Evolutionary conservation across 2,797 vertebrate genomes (phyloP), one percentile per base, ranked within the genome.

Genomic region (Phrynocephalus forsythii): DNA sequence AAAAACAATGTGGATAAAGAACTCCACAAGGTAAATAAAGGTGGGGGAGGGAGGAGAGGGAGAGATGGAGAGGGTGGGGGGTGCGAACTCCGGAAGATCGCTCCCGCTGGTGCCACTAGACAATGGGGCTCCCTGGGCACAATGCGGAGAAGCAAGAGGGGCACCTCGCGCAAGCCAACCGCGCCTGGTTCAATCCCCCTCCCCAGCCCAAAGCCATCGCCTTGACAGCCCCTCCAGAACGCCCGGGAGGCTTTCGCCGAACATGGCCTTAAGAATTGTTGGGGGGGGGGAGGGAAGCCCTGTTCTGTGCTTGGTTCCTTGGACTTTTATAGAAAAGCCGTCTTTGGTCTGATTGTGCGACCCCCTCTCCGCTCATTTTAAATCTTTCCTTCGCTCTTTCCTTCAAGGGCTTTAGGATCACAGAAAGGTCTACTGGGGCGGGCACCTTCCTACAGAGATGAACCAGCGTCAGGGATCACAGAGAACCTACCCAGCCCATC

Each of bases 71-170:
- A 28, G 1, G 89, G 83, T 24, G 1, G 89, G 68, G 30, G 0
- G 0, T 0, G 22, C 6, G 76, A 48, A 72, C 0, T 13, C 3
- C 52, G 1, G n/a, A 0, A 48, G 50, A 15, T 76, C 1, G 2
- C 38, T 85, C 63, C 26, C 83, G 1, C 1, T 56, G 33, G 0
- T 26, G 38, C 8, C 2, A 8, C 76, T 9, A 80, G 84, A 15
- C 78, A n/a, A 18, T 3, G 2, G 68, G 20, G 75, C 50, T 15
- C 1, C 4, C 68, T 5, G 2, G 0, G n/a, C 5, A 50, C 72
- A 66, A 1, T 26, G 28, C 13, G 1, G 11, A 2, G 38, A 3
- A 33, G 9, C 7, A 30, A 28, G 3, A 5, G 18, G 1, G 33
- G 52, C 44, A 2, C 5, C 44, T 6, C 3, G 38, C 33, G 24